A percentile compares a stretch with the other conserved stretches of the same genome.
Evolutionary conservation across 1,140 invertebrate species (phyloP).

Genomic region (Cecropterus lyciades): DNA sequence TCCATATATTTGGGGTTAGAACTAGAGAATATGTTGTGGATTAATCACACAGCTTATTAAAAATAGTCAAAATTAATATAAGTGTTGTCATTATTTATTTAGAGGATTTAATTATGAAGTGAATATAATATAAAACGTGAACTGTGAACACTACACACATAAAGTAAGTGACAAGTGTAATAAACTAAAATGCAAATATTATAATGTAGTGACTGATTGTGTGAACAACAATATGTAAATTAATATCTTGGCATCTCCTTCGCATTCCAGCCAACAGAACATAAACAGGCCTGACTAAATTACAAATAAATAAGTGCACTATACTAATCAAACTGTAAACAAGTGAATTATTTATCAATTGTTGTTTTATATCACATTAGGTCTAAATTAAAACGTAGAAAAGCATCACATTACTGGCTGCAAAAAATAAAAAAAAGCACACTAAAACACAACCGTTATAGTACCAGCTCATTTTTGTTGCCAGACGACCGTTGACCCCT

Average conservation of each 20-base stretch:
- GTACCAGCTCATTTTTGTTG: constrained; percentile 87
- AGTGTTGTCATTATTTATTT: too few relatives aligned
- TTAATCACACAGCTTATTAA: too few relatives aligned
- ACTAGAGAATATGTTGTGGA: too few relatives aligned
- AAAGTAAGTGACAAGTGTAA: constrained; percentile 16
- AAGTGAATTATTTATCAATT: constrained; percentile 29
- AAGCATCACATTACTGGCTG: constrained; percentile 62
- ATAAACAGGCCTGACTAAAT: constrained; percentile 15
- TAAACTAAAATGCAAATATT: constrained; percentile 18
- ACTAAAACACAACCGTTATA: constrained; percentile 61
- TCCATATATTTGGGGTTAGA: too few relatives aligned
- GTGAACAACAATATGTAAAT: constrained; percentile 21
- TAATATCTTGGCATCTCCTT: constrained; percentile 15
- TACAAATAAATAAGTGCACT: constrained; percentile 29
- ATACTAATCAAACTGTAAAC: constrained; percentile 23
- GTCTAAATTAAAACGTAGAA: constrained; percentile 40
- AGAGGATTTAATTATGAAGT: neutral
- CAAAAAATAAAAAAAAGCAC: constrained; percentile 64
- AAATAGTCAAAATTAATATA: too few relatives aligned
- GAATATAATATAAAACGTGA: neutral
- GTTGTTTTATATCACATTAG: neutral
- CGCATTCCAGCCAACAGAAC: constrained; percentile 25
- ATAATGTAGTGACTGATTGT: constrained; percentile 3
- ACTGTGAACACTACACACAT: constrained; percentile 6
- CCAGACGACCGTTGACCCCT: constrained; percentile 86